Percentiles rank a stretch among this genome's conserved stretches.
Conservation (phyloP, 92 coral and sea anemone species). For the Palythoa heliodiscus region DNA sequence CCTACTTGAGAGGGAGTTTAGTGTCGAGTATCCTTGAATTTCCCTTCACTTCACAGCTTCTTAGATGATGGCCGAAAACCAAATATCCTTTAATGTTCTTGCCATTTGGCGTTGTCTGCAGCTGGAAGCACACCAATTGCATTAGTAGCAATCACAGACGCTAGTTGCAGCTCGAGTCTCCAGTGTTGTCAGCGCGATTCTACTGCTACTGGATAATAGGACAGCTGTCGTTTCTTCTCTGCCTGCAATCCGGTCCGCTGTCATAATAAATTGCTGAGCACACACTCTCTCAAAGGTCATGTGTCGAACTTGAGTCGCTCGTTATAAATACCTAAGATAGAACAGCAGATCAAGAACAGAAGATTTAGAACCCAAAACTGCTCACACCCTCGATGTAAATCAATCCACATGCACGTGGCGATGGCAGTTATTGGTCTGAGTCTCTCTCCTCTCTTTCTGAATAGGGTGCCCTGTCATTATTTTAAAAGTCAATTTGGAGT, state of each 20-base stretch:
- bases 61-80: conserved; percentile 33
- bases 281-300: not conserved
- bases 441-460: conserved; percentile 12
- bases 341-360: not conserved
- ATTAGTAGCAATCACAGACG: not conserved
- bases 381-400: not conserved
- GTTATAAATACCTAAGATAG: not conserved
- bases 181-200: not conserved
- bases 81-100: conserved; percentile 44
- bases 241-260: not conserved
- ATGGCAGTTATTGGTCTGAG: conserved; percentile 1
- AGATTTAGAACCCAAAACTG: not conserved
- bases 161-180: not conserved
- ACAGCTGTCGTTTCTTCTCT: not conserved
- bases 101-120: not conserved
- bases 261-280: not conserved
- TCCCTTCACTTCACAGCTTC: conserved; percentile 8
- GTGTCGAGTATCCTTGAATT: not conserved
- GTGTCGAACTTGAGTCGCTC: not conserved
- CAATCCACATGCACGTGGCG: conserved; percentile 12
- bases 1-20: not conserved
- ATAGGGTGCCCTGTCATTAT: not conserved
- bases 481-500: conserved; percentile 7
- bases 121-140: not conserved
- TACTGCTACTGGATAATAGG: not conserved